Base-by-base conservation (phyloP, 2,888 invertebrate species). In the Pseudococcus viburni region DNA sequence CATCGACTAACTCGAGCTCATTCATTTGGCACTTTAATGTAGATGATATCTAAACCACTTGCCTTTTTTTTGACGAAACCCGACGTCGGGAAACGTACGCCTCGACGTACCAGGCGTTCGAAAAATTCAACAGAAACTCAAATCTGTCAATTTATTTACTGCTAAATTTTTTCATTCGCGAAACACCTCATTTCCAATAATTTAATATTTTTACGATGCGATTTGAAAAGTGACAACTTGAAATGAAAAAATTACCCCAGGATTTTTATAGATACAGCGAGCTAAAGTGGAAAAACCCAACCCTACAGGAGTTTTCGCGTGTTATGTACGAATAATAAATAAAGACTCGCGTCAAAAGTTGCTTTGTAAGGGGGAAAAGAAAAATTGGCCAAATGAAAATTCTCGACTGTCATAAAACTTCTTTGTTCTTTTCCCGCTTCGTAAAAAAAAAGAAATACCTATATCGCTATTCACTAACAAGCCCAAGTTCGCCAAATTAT, bases 21-120 rank as follows among this genome's bases (percentile, higher is more conserved):
- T 83, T 83, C 80, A 83, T 83, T 83, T 83, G 80, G 80, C 80
- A 46, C 46, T 83, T 83, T 83, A 83, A 83, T 83, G 80, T 46
- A 83, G 80, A 83, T 83, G 39, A 83, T 83, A 83, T 83, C 80
- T 83, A 19, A 83, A 46, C 80, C 46, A 83, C 80, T 83, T 83
- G 46, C 46, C 11, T 83, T 83, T 73, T 73, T 46, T 64, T 64
- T 83, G 19, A 83, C 46, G 46, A 83, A 46, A 42, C 42, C 80
- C 11, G 3, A 83, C 46, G 80, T 83, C 46, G 46, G 80, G 46
- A 46, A 83, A 83, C 46, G 39, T 19, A 83, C 46, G 46, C 80
- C 80, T 42, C 80, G 46, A 46, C 4, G 19, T 83, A 83, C 80
- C 3, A 19, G 80, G 15, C 8, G 80, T 46, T 83, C 46, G 42